phyloP scores from a whole-genome alignment of 2,797 vertebrate species.

The Sarcoramphus papa region DNA sequence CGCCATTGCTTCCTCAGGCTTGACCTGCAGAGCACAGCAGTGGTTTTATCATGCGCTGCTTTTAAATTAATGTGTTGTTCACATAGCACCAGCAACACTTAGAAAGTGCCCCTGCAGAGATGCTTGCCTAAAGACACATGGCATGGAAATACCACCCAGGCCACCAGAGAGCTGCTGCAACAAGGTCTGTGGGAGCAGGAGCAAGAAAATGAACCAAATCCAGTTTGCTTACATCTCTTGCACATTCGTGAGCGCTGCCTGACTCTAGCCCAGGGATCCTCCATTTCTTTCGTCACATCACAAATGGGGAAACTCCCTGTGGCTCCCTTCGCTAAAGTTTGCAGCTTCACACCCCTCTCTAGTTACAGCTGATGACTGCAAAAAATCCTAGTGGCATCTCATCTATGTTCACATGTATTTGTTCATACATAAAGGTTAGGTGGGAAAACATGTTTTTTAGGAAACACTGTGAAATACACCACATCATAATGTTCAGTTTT shows the following conservation, averaged over 20 bases:
- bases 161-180: background rate
- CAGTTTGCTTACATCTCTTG: background rate
- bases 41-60: background rate
- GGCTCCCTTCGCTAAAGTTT: background rate
- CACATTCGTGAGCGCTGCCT: background rate
- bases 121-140: background rate
- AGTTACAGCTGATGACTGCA: background rate
- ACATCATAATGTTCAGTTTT: background rate
- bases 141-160: background rate
- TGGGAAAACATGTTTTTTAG: background rate
- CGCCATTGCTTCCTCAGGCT: background rate
- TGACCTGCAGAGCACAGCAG: background rate
- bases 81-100: background rate
- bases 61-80: background rate
- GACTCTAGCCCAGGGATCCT: background rate
- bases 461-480: background rate
- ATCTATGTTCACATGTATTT: background rate
- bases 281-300: fast-evolving
- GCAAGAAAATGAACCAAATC: background rate
- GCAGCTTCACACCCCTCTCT: background rate
- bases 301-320: background rate
- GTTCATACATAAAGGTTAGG: background rate
- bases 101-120: background rate
- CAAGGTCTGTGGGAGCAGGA: background rate
- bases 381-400: background rate